Conservation (phyloP, 1,140 invertebrate genomes). For the Aphaenogaster rudis region DNA sequence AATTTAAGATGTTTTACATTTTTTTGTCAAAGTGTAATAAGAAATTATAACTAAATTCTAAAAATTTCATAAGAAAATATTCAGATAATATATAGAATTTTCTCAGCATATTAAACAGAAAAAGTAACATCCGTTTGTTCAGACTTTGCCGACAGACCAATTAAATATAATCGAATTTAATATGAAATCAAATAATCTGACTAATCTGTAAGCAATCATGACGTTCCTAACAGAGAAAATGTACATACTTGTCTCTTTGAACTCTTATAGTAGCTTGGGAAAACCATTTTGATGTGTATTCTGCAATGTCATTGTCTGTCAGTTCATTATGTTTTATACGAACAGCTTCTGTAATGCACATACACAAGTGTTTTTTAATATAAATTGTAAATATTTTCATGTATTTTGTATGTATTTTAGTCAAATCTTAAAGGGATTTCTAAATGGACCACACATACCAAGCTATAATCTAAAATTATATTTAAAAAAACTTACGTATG, state of each 20-base stretch:
- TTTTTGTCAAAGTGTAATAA: too few relatives aligned
- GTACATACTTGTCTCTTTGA: conserved; percentile 17
- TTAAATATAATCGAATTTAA: too few relatives aligned
- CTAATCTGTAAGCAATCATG: background rate
- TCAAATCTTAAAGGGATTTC: background rate
- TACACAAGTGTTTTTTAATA: background rate
- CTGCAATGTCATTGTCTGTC: background rate
- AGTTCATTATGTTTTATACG: background rate
- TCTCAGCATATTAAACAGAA: too few relatives aligned
- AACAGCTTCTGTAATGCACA: conserved; percentile 9
- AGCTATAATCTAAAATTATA: background rate
- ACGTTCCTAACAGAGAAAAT: background rate
- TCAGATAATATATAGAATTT: too few relatives aligned
- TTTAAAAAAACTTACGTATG: conserved; percentile 8
- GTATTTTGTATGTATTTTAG: background rate
- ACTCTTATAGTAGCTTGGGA: conserved; percentile 1
- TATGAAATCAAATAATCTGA: background rate
- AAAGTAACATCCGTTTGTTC: too few relatives aligned
- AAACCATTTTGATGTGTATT: conserved; percentile 3
- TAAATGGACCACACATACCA: background rate
- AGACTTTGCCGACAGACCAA: too few relatives aligned
- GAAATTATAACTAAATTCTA: too few relatives aligned
- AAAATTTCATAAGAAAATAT: too few relatives aligned
- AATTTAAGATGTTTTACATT: too few relatives aligned
- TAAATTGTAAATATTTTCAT: background rate